Conservation (phyloP, 2,797 vertebrate species). For the Mionectes olivaceus region DNA sequence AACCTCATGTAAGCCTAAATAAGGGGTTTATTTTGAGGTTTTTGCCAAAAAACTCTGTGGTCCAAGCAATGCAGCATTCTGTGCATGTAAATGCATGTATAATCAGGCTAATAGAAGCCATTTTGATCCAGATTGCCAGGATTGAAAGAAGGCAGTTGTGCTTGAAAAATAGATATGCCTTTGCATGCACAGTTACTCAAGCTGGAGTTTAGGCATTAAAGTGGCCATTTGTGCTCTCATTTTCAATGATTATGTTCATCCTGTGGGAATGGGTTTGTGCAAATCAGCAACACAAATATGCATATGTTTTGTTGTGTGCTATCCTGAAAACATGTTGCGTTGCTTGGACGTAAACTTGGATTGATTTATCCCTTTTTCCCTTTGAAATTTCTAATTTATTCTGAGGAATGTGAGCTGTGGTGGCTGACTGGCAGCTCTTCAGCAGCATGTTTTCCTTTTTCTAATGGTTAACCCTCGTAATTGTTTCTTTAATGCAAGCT, state of each 20-base stretch:
- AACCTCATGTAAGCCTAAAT: background rate
- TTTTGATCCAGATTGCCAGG: slow-evolving; percentile 34
- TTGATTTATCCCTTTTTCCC: background rate
- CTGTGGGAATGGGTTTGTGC: background rate
- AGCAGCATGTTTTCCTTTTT: slow-evolving; percentile 44
- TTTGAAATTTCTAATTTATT: background rate
- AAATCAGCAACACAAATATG: slow-evolving; percentile 31
- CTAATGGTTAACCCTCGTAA: slow-evolving; percentile 45
- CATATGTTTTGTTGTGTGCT: background rate
- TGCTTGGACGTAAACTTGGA: background rate
- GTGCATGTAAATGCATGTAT: background rate
- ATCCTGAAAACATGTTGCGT: background rate
- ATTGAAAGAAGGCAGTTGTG: slow-evolving; percentile 33
- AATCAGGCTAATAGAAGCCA: background rate
- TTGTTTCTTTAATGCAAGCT: slow-evolving; percentile 56
- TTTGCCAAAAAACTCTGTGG: background rate
- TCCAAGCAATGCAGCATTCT: background rate
- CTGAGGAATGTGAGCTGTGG: background rate
- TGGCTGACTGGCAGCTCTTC: background rate
- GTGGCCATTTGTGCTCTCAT: slow-evolving; percentile 38
- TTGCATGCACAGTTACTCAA: slow-evolving; percentile 20
- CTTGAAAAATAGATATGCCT: background rate
- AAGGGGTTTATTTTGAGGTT: background rate
- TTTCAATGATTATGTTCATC: background rate
- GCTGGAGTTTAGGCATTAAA: slow-evolving; percentile 23